These are phyloP conservation scores for Ceuthmochares aereus DNA, from an alignment of 2,113 vertebrate species.

Conservation along the genomic window DNA sequence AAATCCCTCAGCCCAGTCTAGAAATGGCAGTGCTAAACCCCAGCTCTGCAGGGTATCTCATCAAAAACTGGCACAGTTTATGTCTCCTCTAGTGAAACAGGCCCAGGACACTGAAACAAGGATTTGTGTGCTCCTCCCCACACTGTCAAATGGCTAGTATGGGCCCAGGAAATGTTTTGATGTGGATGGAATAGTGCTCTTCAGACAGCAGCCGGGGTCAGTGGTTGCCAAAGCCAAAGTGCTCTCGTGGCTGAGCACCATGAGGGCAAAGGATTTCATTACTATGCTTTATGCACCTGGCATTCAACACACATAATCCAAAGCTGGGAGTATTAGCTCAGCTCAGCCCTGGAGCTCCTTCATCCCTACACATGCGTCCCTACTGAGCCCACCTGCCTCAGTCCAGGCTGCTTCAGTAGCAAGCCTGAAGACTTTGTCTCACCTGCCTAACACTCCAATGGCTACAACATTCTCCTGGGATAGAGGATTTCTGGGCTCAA, in stretches of 20 bases:
- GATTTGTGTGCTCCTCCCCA: not conserved
- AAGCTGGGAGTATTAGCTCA: not conserved
- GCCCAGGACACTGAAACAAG: not conserved
- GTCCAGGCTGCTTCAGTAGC: not conserved
- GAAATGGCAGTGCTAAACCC: not conserved
- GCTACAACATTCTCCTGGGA: not conserved
- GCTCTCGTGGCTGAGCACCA: not conserved
- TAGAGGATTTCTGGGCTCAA: not conserved
- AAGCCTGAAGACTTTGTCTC: not conserved
- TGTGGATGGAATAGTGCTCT: not conserved
- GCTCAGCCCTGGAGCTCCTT: not conserved
- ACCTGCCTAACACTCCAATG: not conserved
- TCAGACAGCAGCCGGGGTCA: not conserved
- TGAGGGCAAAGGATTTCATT: not conserved
- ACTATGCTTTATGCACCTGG: not conserved
- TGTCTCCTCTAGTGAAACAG: not conserved
- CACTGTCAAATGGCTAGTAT: not conserved
- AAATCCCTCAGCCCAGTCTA: not conserved
- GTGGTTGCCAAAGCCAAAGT: not conserved
- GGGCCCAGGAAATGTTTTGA: not conserved
- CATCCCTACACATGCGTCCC: accelerated
- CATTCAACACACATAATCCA: accelerated
- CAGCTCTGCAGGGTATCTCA: not conserved
- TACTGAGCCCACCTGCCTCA: not conserved
- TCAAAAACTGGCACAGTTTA: not conserved